Evolutionary conservation across 2,888 invertebrate genomes (phyloP).

Genomic region (Ophion slaviceki): DNA sequence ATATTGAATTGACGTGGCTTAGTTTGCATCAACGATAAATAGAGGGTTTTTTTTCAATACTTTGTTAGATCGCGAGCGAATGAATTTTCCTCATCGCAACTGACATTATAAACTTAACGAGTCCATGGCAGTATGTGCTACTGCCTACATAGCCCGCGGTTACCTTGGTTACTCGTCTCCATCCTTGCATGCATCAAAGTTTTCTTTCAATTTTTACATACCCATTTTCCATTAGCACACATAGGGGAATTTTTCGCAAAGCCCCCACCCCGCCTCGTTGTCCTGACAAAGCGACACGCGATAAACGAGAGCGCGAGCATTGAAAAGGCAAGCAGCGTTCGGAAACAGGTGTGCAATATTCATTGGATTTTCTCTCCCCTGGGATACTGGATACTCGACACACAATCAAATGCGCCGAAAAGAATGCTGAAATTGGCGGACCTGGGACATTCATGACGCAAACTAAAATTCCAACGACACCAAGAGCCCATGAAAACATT

Average conservation of each 20-base stretch:
- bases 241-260: constrained; percentile 6
- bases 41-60: too few species aligned
- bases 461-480: neutral
- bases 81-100: neutral
- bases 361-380: neutral
- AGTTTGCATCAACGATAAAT: too few species aligned
- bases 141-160: neutral
- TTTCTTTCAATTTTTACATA: constrained; percentile 45
- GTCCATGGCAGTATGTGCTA: neutral
- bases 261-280: neutral
- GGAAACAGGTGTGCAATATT: neutral
- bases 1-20: too few species aligned
- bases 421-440: neutral
- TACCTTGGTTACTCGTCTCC: constrained; percentile 8
- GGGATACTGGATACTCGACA: neutral
- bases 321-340: neutral
- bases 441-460: neutral
- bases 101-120: constrained; percentile 1
- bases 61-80: neutral
- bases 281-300: neutral
- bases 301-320: neutral
- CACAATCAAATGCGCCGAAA: neutral
- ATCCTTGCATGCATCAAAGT: constrained; percentile 26
- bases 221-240: constrained; percentile 24
- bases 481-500: neutral